These are phyloP conservation scores for Cheilosia impressa DNA, from an alignment of 2,888 invertebrate genomes.

Conservation along the genomic window DNA sequence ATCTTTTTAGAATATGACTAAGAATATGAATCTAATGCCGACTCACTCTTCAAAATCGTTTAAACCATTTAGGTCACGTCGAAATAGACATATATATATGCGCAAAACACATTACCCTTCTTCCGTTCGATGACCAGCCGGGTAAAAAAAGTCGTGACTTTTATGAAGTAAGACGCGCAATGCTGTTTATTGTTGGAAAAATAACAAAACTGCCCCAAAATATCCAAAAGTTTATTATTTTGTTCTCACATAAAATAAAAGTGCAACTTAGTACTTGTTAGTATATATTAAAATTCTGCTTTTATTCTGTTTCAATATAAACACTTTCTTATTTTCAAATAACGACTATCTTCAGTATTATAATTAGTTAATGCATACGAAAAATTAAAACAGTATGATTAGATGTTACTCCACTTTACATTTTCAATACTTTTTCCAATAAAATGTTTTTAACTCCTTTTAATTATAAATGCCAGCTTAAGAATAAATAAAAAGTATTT, in stretches of 20 bases:
- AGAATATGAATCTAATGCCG: too few relatives aligned
- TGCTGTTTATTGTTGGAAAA: too few relatives aligned
- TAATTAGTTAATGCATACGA: conserved; percentile 1
- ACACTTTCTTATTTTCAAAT: conserved; percentile 8
- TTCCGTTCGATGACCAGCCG: too few relatives aligned
- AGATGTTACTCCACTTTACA: not conserved
- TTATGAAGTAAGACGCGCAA: too few relatives aligned
- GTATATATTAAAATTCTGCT: conserved; percentile 41
- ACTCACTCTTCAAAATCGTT: too few relatives aligned
- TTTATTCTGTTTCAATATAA: conserved; percentile 38
- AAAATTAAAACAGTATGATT: conserved; percentile 8
- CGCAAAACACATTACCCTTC: too few relatives aligned
- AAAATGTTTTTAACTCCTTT: not conserved
- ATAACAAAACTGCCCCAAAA: too few relatives aligned
- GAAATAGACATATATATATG: too few relatives aligned
- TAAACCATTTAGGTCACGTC: too few relatives aligned
- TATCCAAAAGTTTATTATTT: too few relatives aligned
- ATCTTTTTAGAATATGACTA: too few relatives aligned
- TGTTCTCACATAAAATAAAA: not conserved
- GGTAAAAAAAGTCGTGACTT: too few relatives aligned
- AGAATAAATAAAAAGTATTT: conserved; percentile 31
- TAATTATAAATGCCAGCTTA: conserved; percentile 36
- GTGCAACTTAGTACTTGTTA: conserved; percentile 19
- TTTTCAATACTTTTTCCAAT: not conserved
- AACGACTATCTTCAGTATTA: conserved; percentile 27